phyloP scores from a whole-genome alignment of 2,797 vertebrate species.

The Hybognathus amarus region DNA sequence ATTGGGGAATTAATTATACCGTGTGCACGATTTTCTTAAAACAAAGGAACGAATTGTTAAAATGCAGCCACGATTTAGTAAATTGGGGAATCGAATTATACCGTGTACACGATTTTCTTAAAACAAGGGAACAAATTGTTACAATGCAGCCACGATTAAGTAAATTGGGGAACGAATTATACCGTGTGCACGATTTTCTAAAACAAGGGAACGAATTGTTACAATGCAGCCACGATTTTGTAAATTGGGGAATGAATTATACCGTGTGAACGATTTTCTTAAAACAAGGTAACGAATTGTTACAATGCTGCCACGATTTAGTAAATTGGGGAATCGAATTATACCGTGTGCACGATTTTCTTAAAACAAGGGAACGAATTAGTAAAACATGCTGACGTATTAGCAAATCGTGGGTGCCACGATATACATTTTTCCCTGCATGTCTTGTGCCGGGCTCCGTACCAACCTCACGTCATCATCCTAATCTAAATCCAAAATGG shows the following conservation, averaged over 20 bases:
- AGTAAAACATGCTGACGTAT: neutral
- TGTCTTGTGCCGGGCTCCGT: neutral
- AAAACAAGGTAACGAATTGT: neutral
- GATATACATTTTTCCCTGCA: neutral
- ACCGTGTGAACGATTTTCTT: neutral
- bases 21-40: neutral
- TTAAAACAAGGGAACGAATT: neutral
- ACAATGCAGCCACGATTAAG: neutral
- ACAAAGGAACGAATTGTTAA: neutral
- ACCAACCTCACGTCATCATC: neutral
- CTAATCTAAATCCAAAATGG: neutral
- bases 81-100: no score
- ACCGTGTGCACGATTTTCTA: neutral
- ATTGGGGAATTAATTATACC: neutral
- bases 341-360: no score
- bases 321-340: no score
- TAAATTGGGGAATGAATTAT: neutral
- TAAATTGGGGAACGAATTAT: neutral
- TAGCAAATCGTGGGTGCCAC: neutral
- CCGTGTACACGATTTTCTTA: no score
- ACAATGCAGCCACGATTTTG: neutral
- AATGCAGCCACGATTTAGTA: no score
- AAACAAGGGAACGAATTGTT: neutral
- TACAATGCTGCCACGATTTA: no score
- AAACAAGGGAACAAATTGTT: neutral